Conservation (phyloP, 2,888 invertebrate species). For the Argyra leucocephala region DNA sequence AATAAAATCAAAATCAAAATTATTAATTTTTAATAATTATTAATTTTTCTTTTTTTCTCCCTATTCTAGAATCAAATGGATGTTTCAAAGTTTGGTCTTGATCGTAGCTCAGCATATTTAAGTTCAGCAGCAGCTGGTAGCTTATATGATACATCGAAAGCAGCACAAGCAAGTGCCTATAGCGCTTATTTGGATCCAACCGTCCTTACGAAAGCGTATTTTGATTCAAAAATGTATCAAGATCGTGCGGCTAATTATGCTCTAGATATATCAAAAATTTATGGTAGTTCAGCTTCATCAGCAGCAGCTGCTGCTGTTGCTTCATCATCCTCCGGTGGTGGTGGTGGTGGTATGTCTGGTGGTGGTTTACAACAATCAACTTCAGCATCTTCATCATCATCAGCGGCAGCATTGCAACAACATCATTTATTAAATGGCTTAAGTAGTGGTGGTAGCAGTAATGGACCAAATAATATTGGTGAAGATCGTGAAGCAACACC, state of each 20-base stretch:
- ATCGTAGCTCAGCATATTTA: slow-evolving; percentile 41
- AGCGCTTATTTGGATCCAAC: slow-evolving; percentile 44
- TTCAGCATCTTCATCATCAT: slow-evolving; percentile 30
- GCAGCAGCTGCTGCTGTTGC: slow-evolving; percentile 33
- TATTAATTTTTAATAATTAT: slow-evolving; percentile 7
- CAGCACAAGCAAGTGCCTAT: slow-evolving; percentile 41
- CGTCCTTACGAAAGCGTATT: slow-evolving; percentile 44
- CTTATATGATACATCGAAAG: slow-evolving; percentile 34
- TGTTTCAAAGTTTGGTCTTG: slow-evolving; percentile 41
- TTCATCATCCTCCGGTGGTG: slow-evolving; percentile 33
- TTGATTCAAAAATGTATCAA: slow-evolving; percentile 45
- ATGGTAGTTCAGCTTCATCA: slow-evolving; percentile 37
- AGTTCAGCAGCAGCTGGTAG: slow-evolving; percentile 39
- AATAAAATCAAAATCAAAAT: too few species aligned
- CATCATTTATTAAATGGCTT: slow-evolving; percentile 35
- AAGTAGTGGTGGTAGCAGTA: slow-evolving; percentile 24
- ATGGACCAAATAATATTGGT: slow-evolving; percentile 27
- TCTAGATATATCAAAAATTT: slow-evolving; percentile 44
- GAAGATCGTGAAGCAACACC: slow-evolving; percentile 42
- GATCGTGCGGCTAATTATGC: slow-evolving; percentile 44
- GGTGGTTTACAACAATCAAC: neutral
- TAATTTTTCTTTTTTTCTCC: slow-evolving; percentile 8
- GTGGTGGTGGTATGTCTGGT: neutral
- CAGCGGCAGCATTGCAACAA: slow-evolving; percentile 35
- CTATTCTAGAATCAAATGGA: slow-evolving; percentile 40